Evolutionary conservation across 2,797 vertebrate genomes (phyloP).

Genomic region (Pangasius mekongensis): DNA sequence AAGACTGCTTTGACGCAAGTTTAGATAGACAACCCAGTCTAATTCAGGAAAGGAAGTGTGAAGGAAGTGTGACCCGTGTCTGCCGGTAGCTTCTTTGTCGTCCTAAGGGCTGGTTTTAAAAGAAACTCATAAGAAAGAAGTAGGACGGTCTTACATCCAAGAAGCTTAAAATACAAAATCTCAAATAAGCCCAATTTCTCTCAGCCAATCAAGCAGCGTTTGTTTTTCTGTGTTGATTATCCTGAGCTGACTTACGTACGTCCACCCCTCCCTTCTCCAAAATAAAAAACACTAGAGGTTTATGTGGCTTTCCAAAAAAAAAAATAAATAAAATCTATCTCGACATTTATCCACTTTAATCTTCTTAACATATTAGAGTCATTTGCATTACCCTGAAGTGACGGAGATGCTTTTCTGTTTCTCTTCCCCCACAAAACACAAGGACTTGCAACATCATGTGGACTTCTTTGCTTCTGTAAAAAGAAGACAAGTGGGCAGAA

Average conservation of each 20-base stretch:
- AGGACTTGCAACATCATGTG: conserved; percentile 76
- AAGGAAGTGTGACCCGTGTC: conserved; percentile 76
- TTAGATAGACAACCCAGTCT: conserved; percentile 68
- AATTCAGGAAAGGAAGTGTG: conserved; percentile 67
- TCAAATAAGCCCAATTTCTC: conserved; percentile 81
- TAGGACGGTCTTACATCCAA: conserved; percentile 85
- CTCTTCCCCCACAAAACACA: conserved; percentile 77
- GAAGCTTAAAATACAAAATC: conserved; percentile 86
- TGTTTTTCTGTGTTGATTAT: conserved; percentile 78
- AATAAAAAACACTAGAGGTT: conserved; percentile 83
- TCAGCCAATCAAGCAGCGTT: conserved; percentile 75
- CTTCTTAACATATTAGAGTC: conserved; percentile 89
- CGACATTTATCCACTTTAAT: conserved; percentile 89
- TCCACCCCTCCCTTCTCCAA: conserved; percentile 64
- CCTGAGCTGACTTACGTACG: conserved; percentile 78
- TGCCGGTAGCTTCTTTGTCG: conserved; percentile 72
- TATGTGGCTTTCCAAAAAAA: conserved; percentile 79
- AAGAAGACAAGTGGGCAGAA: conserved; percentile 74
- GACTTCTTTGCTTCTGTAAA: conserved; percentile 71
- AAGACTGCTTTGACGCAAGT: conserved; percentile 66
- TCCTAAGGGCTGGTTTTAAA: conserved; percentile 80
- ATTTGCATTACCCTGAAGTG: conserved; percentile 84
- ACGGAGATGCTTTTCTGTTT: conserved; percentile 76
- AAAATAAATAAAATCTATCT: conserved; percentile 80
- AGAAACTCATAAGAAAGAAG: conserved; percentile 82